These are phyloP conservation scores for Carabus problematicus DNA, from an alignment of 2,888 invertebrate genomes.

Conservation along the genomic window DNA sequence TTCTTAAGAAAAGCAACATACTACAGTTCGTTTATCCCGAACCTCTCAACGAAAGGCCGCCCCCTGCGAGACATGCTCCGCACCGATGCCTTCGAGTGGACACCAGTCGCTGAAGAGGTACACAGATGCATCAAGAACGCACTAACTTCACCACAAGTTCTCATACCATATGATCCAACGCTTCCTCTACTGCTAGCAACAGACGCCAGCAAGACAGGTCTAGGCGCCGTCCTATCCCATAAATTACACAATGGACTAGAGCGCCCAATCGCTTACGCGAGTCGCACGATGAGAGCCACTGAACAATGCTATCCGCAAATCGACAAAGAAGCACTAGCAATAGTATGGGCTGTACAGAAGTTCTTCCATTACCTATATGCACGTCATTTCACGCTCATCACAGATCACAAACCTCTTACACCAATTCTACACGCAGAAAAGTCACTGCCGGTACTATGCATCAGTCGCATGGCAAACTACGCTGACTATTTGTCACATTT, in stretches of 20 bases:
- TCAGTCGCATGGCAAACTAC: conserved; percentile 45
- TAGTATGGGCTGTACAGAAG: conserved; percentile 38
- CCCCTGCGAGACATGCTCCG: conserved; percentile 27
- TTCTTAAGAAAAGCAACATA: conserved; percentile 42
- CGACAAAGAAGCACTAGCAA: conserved; percentile 44
- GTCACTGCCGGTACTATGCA: conserved; percentile 42
- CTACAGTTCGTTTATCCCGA: conserved; percentile 43
- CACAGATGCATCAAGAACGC: conserved; percentile 31
- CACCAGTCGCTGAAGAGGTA: conserved; percentile 33
- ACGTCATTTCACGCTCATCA: conserved; percentile 43
- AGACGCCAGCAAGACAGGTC: conserved; percentile 41
- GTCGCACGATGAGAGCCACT: conserved; percentile 40
- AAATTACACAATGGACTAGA: conserved; percentile 5
- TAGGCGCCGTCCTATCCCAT: conserved; percentile 44
- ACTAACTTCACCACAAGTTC: conserved; percentile 43
- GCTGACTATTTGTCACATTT: conserved; percentile 39
- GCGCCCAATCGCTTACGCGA: conserved; percentile 40
- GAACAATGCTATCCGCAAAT: conserved; percentile 43
- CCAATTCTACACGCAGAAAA: conserved; percentile 45
- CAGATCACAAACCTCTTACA: conserved; percentile 44
- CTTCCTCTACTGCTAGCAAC: conserved; percentile 36
- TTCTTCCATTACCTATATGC: conserved; percentile 43
- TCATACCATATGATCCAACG: conserved; percentile 3
- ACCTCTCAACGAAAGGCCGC: conserved; percentile 40
- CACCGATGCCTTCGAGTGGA: conserved; percentile 30